Base-by-base conservation (phyloP, 2,113 vertebrate genomes). In the Boleophthalmus pectinirostris region DNA sequence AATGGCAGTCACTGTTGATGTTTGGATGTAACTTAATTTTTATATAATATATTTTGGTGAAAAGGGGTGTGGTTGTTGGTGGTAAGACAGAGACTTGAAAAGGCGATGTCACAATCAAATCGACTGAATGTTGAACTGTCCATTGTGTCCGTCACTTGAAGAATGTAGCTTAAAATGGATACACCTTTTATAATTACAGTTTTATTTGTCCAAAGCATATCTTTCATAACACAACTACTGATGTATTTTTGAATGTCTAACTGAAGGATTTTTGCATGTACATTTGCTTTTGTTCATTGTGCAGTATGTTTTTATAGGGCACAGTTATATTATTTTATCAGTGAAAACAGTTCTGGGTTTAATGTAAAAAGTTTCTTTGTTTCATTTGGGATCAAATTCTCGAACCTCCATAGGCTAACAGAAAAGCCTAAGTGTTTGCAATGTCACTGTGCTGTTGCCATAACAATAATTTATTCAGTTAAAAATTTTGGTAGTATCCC, bases 21-120 rank as follows among this genome's bases (percentile, higher is more conserved):
- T 86, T 65, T 85, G 84, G 89, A 86, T 89, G 84, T 88, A 87
- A 81, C 67, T 86, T 82, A 46, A 79, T 25, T 12, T 80, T 69
- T 70, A 77, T 58, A 75, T 20, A 45, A 58, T 71, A 54, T 83
- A 75, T 82, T 70, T 61, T 86, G 73, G 24, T 56, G 47, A 77
- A 79, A 73, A 25, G 70, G 67, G 67, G 69, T 58, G 29, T 16
- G 24, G 58, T 58, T 56, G 58, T 69, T 9, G 67, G 72, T 24
- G 66, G n/a, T 45, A 69, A 61, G 77, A 54, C 63, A 75, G 81
- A 89, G 83, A 87, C 91, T 89, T 90, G 87, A 91, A 91, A 84
- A 72, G 79, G 91, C 90, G 88, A 87, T 75, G 84, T 90, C 89
- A 91, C 91, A 91, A 92, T 91, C 91, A 91, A 90, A 87, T 78